Evolutionary conservation across 2,797 vertebrate genomes (phyloP), one percentile per base, ranked within the genome.

Genomic region (Neoniphon sammara): DNA sequence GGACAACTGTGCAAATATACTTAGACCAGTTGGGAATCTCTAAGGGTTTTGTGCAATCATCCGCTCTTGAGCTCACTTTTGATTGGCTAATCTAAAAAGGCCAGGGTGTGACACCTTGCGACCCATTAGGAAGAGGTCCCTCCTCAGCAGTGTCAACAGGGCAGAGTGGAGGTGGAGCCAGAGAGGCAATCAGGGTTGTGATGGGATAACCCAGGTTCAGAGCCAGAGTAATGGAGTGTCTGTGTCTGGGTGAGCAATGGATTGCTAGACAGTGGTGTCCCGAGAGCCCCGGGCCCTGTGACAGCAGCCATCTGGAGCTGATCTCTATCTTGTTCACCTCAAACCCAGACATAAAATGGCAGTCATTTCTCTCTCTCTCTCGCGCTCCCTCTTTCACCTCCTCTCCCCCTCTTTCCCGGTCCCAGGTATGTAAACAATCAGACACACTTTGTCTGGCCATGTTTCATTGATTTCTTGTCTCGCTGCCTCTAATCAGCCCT

Each of bases 341-440:
- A 85, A 86, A 86, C 74, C 78, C 72, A 79, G 85, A 88, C 85
- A 84, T 74, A 89, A 88, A 90, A 91, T 84, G 90, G 89, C 87
- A 87, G 79, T 85, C 85, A 81, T 85, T 81, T 77, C 78, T 84
- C 78, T 56, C 76, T 63, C 64, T 54, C 52, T 54, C 52, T 25
- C 23, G 2, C 25, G 25, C 25, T 27, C 25, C 31, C 61, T 50
- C 23, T 52, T 25, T 10, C 30, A 42, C 46, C 23, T 15, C 21
- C 47, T 44, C 59, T 17, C 36, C 10, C 61, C 46, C 60, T 57
- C 52, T 17, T 68, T 78, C 78, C 72, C 66, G 81, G 77, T 84
- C 54, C 61, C 73, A 90, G 85, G 87, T 91, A 93, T 91, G 88
- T 91, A 89, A 91, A 91, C 90, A 91, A 91, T 93, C 91, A 91